A percentile compares a stretch with the other conserved stretches of the same genome.
These are phyloP conservation scores for Nymphalis urticae DNA, from an alignment of 2,888 invertebrate genomes.

Conservation along the genomic window DNA sequence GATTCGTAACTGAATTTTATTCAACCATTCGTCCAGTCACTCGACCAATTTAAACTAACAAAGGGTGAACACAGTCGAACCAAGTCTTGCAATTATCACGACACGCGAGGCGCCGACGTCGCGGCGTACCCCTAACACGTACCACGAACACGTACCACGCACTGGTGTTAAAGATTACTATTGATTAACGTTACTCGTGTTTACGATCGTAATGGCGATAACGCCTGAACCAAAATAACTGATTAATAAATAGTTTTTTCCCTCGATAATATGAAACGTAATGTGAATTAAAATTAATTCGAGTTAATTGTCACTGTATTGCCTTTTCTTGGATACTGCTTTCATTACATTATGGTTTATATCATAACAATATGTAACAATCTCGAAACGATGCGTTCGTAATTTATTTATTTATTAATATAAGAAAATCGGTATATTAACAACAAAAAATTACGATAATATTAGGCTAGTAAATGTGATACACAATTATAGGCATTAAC, in stretches of 20 bases:
- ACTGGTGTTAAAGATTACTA: slow-evolving; percentile 41
- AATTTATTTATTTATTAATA: no score
- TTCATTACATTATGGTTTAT: no score
- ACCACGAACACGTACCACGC: slow-evolving; percentile 21
- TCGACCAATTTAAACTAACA: slow-evolving; percentile 14
- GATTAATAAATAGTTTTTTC: not conserved
- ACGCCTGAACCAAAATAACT: not conserved
- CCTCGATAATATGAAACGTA: no score
- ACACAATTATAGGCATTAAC: no score
- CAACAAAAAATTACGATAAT: no score
- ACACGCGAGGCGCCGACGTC: slow-evolving; percentile 78
- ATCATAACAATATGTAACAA: no score
- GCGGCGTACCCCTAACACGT: slow-evolving; percentile 44
- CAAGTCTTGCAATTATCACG: slow-evolving; percentile 64
- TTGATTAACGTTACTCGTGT: slow-evolving; percentile 35
- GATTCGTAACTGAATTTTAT: slow-evolving; percentile 30
- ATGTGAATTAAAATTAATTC: no score
- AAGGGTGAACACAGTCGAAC: slow-evolving; percentile 12
- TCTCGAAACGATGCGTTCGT: no score
- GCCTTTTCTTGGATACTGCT: no score
- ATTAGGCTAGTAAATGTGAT: no score
- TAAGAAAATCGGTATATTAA: no score
- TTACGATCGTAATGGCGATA: slow-evolving; percentile 7
- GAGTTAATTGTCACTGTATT: no score
- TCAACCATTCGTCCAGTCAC: not conserved